A percentile compares a stretch with the other conserved stretches of the same genome.
Conservation (phyloP, 2,113 vertebrate species). For the Papio anubis region DNA sequence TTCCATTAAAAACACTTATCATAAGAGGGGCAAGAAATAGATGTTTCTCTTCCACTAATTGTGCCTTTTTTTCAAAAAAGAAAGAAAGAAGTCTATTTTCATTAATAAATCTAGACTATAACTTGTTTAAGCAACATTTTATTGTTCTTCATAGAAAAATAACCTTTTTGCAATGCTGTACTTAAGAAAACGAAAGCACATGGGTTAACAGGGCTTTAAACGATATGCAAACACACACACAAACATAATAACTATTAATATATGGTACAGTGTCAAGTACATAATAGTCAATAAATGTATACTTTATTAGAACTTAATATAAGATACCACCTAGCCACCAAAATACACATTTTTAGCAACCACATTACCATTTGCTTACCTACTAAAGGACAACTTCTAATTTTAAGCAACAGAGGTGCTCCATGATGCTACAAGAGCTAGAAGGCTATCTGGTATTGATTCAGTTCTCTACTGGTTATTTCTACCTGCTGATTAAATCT, state of each 20-base stretch:
- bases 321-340: neutral
- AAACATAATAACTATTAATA: neutral
- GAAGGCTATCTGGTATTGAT: neutral
- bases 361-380: neutral
- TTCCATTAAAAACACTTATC: constrained; percentile 26
- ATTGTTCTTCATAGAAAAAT: constrained; percentile 7
- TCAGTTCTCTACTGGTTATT: neutral
- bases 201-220: neutral
- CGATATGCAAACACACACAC: neutral
- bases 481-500: neutral
- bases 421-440: neutral
- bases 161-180: neutral
- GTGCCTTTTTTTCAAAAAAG: neutral
- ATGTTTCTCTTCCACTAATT: constrained; percentile 32
- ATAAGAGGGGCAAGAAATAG: constrained; percentile 37
- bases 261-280: neutral
- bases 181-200: constrained; percentile 13
- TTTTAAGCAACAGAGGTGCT: neutral
- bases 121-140: constrained; percentile 15
- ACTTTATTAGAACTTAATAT: neutral
- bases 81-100: neutral
- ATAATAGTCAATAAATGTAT: neutral
- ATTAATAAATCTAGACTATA: constrained; percentile 6
- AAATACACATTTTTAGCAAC: neutral
- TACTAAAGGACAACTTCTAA: neutral